A percentile compares a stretch with the other conserved stretches of the same genome.
Conservation (phyloP, 2,888 invertebrate species). For the Meandrusa payeni region DNA sequence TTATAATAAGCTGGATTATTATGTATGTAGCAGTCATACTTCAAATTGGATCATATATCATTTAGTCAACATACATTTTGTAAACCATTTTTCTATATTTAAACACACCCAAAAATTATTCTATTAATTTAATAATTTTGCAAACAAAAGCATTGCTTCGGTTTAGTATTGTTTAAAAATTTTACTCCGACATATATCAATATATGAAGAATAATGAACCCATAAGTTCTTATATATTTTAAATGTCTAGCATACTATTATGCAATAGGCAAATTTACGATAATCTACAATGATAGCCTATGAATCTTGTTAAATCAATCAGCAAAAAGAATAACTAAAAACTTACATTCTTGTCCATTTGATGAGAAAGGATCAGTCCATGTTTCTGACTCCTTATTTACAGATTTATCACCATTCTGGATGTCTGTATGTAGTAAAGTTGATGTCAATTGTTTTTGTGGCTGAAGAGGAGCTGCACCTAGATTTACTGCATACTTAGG, state of each 20-base stretch:
- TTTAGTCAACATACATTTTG: too few relatives aligned
- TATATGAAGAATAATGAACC: background rate
- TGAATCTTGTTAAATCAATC: background rate
- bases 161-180: background rate
- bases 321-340: constrained; percentile 7
- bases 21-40: constrained; percentile 25
- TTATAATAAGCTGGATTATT: constrained; percentile 33
- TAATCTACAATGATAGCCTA: constrained; percentile 6
- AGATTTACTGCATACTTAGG: constrained; percentile 94
- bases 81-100: background rate
- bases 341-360: constrained; percentile 76
- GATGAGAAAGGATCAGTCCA: constrained; percentile 69
- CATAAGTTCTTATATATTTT: background rate
- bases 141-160: too few relatives aligned
- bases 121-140: too few relatives aligned
- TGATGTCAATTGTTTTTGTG: constrained; percentile 83
- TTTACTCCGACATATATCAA: background rate
- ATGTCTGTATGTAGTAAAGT: constrained; percentile 37
- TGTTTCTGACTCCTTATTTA: constrained; percentile 40
- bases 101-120: background rate
- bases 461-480: constrained; percentile 88
- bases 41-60: background rate
- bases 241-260: constrained; percentile 1
- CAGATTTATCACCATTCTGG: constrained; percentile 41
- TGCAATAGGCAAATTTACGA: constrained; percentile 2